Conservation (phyloP, 1,140 invertebrate species). For the Neoseiulus cucumeris region DNA sequence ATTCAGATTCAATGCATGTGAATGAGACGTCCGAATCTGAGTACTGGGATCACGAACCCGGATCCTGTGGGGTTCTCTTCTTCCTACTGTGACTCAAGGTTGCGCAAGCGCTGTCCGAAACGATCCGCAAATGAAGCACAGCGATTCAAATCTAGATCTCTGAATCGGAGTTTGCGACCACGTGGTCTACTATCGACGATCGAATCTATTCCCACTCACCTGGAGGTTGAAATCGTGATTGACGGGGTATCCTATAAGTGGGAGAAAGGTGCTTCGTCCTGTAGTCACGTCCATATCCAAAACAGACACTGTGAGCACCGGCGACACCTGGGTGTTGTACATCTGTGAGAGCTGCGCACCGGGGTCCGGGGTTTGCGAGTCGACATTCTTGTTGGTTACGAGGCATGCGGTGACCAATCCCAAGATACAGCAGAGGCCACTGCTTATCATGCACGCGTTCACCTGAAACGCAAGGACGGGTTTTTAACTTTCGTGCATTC, state of each 20-base stretch:
- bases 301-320: slow-evolving; percentile 2
- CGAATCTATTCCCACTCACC: background rate
- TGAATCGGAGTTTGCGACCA: too few species aligned
- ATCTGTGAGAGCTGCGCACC: slow-evolving; percentile 6
- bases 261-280: background rate
- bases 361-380: background rate
- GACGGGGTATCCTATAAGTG: background rate
- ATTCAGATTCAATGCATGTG: too few species aligned
- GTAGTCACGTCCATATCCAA: slow-evolving; percentile 8
- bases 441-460: slow-evolving; percentile 10
- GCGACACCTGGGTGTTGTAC: slow-evolving; percentile 10
- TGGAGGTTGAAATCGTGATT: slow-evolving; percentile 4
- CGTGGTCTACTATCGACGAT: too few species aligned
- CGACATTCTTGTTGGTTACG: slow-evolving; percentile 6
- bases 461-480: background rate
- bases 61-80: too few species aligned
- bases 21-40: too few species aligned
- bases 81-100: too few species aligned
- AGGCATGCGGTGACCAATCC: background rate
- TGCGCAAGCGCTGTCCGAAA: too few species aligned
- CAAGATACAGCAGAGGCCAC: background rate
- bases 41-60: too few species aligned
- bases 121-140: too few species aligned
- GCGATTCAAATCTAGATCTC: too few species aligned
- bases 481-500: too few species aligned